phyloP scores from a whole-genome alignment of 2,113 vertebrate species.

The Carollia perspicillata region DNA sequence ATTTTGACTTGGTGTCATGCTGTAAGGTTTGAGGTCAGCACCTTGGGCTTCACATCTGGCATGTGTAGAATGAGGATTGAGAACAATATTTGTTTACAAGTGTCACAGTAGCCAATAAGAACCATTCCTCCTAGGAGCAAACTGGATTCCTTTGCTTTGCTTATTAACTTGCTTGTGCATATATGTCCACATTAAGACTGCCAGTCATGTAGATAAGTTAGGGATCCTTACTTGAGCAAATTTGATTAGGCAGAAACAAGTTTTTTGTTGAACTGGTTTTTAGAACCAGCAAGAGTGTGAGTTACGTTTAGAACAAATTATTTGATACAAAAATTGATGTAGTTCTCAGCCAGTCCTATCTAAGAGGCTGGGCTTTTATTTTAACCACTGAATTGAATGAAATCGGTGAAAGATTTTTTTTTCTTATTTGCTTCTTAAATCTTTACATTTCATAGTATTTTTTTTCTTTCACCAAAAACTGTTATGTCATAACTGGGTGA shows the following conservation, averaged over 20 bases:
- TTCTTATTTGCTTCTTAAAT: background rate
- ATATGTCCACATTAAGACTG: background rate
- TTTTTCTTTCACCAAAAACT: background rate
- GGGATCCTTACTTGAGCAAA: background rate
- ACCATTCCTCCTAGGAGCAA: background rate
- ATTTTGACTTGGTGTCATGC: background rate
- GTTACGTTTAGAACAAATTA: background rate
- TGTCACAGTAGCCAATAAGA: background rate
- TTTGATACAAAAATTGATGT: background rate
- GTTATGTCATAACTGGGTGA: background rate
- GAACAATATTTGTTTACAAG: background rate
- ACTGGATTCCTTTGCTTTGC: background rate
- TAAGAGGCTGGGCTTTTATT: background rate
- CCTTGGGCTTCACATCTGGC: background rate
- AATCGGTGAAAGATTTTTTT: background rate
- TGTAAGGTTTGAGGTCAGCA: background rate
- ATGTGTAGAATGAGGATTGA: background rate
- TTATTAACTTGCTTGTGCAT: background rate
- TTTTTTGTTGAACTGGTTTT: background rate
- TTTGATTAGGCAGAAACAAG: conserved; percentile 6
- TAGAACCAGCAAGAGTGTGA: background rate
- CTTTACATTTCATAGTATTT: background rate
- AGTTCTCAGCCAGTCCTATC: background rate
- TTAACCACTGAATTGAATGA: background rate
- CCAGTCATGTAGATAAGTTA: background rate